phyloP scores from a whole-genome alignment of 2,888 invertebrate species.

The Stratiomys singularior region DNA sequence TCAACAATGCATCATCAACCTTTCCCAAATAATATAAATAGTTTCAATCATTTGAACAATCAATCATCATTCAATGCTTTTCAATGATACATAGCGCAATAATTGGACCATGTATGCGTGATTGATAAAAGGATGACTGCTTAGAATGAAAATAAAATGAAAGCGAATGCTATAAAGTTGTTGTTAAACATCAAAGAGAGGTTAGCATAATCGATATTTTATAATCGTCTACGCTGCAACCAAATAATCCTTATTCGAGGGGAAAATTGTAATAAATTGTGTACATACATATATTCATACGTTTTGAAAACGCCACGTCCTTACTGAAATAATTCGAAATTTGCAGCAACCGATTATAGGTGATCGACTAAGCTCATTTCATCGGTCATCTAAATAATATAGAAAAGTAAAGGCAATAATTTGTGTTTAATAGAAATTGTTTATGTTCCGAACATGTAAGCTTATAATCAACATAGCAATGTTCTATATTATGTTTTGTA shows the following conservation, averaged over 20 bases:
- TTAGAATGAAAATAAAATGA: constrained; percentile 8
- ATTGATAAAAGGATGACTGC: background rate
- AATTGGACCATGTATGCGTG: background rate
- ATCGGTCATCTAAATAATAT: background rate
- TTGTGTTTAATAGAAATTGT: background rate
- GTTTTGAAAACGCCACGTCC: background rate
- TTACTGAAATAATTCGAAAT: background rate
- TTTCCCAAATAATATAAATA: constrained; percentile 52
- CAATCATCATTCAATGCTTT: constrained; percentile 63
- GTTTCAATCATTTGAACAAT: constrained; percentile 58
- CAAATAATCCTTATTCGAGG: background rate
- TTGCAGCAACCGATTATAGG: background rate
- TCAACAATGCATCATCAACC: constrained; percentile 54
- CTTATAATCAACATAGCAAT: background rate
- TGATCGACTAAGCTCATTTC: constrained; percentile 11
- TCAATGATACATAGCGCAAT: constrained; percentile 64
- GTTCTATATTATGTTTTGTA: background rate
- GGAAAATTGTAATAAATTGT: background rate
- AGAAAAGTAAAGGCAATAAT: constrained; percentile 31
- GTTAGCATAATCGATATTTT: constrained; percentile 1
- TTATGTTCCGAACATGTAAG: background rate
- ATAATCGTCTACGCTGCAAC: background rate
- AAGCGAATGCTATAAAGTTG: background rate
- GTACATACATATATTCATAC: background rate
- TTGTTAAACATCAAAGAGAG: background rate